A percentile compares a stretch with the other conserved stretches of the same genome.
phyloP scores from a whole-genome alignment of 2,888 invertebrate species.

The Aphrophora alni region DNA sequence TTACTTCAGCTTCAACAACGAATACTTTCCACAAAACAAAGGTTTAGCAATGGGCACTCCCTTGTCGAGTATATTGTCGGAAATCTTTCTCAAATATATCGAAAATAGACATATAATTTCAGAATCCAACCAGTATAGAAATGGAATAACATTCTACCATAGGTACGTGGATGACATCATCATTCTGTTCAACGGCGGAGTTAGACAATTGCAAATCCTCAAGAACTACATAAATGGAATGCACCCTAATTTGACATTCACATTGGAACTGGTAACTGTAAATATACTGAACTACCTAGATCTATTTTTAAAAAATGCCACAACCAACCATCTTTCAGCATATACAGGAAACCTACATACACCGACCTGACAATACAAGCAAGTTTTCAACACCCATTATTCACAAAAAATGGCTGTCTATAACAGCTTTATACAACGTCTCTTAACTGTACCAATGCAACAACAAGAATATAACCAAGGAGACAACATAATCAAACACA shows the following conservation, averaged over 20 bases:
- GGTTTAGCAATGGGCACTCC: not conserved
- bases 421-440: not conserved
- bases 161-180: constrained; percentile 14
- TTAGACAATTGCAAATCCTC: not conserved
- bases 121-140: not conserved
- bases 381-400: too few relatives aligned
- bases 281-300: constrained; percentile 10
- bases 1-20: not conserved
- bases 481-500: too few relatives aligned
- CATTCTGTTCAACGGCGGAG: not conserved
- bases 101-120: not conserved
- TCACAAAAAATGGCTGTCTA: constrained; percentile 2
- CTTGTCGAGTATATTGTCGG: not conserved
- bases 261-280: not conserved
- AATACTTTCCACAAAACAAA: not conserved
- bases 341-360: not conserved
- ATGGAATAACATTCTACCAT: not conserved
- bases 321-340: not conserved
- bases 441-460: too few relatives aligned
- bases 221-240: not conserved
- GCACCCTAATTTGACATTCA: not conserved
- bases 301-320: not conserved
- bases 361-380: not conserved
- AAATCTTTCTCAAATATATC: not conserved
- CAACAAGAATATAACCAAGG: too few relatives aligned